A percentile compares a stretch with the other conserved stretches of the same genome.
These are phyloP conservation scores for Vireo griseus DNA, from an alignment of 2,797 vertebrate species.

Conservation along the genomic window DNA sequence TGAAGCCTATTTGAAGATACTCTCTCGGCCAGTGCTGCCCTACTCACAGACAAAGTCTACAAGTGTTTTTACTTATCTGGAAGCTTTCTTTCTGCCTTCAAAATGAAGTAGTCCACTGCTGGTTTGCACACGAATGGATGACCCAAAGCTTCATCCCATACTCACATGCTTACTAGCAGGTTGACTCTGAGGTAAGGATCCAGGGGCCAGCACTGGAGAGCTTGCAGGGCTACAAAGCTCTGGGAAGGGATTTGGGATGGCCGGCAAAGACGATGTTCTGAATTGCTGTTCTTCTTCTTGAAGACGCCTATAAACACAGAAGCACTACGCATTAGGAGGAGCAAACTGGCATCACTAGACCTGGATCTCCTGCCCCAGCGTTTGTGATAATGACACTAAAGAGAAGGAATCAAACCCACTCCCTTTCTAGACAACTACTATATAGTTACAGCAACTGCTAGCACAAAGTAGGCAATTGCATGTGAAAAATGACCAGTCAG, in stretches of 20 bases:
- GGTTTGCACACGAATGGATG: not conserved
- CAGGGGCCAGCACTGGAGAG: slow-evolving; percentile 84
- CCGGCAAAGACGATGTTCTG: slow-evolving; percentile 91
- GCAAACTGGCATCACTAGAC: not conserved
- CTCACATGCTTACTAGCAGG: slow-evolving; percentile 77
- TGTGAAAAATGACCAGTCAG: not conserved
- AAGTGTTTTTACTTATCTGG: not conserved
- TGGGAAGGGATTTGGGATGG: slow-evolving; percentile 97
- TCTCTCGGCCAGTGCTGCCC: not conserved
- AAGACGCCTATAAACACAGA: slow-evolving; percentile 79
- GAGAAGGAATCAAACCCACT: not conserved
- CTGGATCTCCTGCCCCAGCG: not conserved
- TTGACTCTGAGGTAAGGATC: slow-evolving; percentile 89
- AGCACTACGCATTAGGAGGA: not conserved
- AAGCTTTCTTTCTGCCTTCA: not conserved
- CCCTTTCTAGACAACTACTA: not conserved
- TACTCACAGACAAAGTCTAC: not conserved
- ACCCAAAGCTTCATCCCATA: not conserved
- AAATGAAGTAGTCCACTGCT: not conserved
- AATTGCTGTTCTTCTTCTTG: slow-evolving; percentile 92
- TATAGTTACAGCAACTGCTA: not conserved
- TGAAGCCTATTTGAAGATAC: not conserved
- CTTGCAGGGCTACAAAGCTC: slow-evolving; percentile 89
- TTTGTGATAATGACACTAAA: not conserved
- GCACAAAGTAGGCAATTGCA: not conserved